Evolutionary conservation across 2,113 vertebrate species (phyloP).

Genomic region (Phyllopteryx taeniolatus): DNA sequence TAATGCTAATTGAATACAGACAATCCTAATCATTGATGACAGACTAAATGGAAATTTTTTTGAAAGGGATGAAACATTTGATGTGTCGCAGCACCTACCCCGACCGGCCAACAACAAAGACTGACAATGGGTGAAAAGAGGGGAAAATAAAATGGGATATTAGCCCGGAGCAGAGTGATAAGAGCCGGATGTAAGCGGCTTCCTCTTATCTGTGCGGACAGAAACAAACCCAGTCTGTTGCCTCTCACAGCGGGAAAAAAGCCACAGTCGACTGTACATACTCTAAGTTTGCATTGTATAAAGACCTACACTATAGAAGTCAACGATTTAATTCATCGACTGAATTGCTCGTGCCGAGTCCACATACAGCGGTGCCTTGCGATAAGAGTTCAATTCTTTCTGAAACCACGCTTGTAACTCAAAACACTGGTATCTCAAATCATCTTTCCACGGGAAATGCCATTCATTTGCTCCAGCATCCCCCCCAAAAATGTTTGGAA

Average conservation of each 20-base stretch:
- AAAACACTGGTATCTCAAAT: too few relatives aligned
- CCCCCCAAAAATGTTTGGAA: too few relatives aligned
- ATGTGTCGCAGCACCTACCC: constrained; percentile 40
- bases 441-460: too few relatives aligned
- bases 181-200: constrained; percentile 67
- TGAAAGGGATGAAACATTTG: constrained; percentile 24
- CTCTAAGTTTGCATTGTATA: background rate
- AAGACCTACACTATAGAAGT: background rate
- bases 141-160: constrained; percentile 63
- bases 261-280: background rate
- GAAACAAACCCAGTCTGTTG: constrained; percentile 60
- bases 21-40: background rate
- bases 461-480: too few relatives aligned
- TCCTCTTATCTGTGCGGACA: constrained; percentile 70
- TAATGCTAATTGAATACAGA: background rate
- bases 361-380: too few relatives aligned
- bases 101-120: constrained; percentile 51
- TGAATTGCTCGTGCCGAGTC: too few relatives aligned
- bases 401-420: too few relatives aligned
- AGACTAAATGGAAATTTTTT: constrained; percentile 10
- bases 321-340: background rate
- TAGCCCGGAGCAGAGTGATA: constrained; percentile 68
- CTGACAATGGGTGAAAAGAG: constrained; percentile 41
- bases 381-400: too few relatives aligned
- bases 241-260: constrained; percentile 34